Percentiles rank a stretch among this genome's conserved stretches.
Evolutionary conservation across 2,797 vertebrate species (phyloP).

Genomic region (Phoeniculus purpureus): DNA sequence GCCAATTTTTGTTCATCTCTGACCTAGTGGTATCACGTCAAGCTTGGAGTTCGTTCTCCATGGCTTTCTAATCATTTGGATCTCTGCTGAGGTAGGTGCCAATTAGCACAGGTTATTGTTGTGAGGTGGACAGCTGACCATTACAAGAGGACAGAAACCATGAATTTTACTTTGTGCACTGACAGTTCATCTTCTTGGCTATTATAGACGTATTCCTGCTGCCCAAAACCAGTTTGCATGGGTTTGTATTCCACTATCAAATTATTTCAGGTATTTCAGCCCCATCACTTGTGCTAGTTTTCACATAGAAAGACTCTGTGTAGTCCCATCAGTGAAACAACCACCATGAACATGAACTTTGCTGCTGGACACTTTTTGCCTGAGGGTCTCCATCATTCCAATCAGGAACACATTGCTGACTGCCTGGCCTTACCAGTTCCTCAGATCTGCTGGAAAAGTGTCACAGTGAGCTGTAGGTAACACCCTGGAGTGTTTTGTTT

Average conservation of each 20-base stretch:
- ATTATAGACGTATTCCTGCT: neutral
- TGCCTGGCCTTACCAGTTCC: neutral
- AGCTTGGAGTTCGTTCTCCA: constrained; percentile 41
- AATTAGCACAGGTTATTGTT: constrained; percentile 49
- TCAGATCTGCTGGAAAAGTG: neutral
- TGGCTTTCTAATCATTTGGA: constrained; percentile 60
- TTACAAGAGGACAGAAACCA: neutral
- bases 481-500: neutral
- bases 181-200: neutral
- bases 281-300: neutral
- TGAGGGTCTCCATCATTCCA: neutral
- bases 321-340: neutral
- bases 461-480: neutral
- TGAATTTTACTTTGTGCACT: neutral
- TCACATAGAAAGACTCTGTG: neutral
- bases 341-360: neutral
- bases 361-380: neutral
- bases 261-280: neutral
- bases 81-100: constrained; percentile 42
- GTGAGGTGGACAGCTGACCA: constrained; percentile 57
- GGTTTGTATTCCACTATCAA: neutral
- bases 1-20: constrained; percentile 51
- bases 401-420: neutral
- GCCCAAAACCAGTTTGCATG: neutral
- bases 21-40: constrained; percentile 43